Evolutionary conservation across 2,797 vertebrate genomes (phyloP), one percentile per base, ranked within the genome.

Genomic region (Chaetophractus vellerosus): DNA sequence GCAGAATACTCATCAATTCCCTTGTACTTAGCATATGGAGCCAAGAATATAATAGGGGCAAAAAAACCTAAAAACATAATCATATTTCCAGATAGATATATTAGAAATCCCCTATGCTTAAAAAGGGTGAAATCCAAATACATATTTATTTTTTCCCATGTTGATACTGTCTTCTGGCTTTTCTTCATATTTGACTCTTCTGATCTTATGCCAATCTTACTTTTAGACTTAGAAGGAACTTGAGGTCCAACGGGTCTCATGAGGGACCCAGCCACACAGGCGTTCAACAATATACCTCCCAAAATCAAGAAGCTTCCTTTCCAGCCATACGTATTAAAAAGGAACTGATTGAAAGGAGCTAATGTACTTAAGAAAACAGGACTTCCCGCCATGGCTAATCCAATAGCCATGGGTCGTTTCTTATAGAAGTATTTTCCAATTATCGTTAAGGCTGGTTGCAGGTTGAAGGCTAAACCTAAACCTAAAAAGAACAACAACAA

Each of bases 61-160:
- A 99, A 99, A 97, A 99, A 99, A 2, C 99, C 99, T 2, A 99
- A 59, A 95, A 99, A 99, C 99, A 99, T 99, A 79, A 99, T 99
- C 69, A 99, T 99, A 28, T 99, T 99, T 71, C 99, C 99, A 10
- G 99, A 99, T 78, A 99, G 98, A 97, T 99, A 99, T 96, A 99
- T 99, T 76, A 99, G 98, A 98, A 99, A 99, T 16, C 99, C 99
- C 4, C 99, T 98, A 88, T 99, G 99, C 94, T 99, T 99, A 97
- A 99, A 99, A 76, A 99, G 99, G 0, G 99, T 98, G 91, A 99
- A 96, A 96, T 99, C 99, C 96, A 99, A 98, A 96, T 99, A 99
- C 36, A 98, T 99, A 98, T 99, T 99, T 57, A 99, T 33, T 0
- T 59, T 98, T 94, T 98, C 88, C 96, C 98, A 97, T 98, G 97